A percentile compares a stretch with the other conserved stretches of the same genome.
Evolutionary conservation across 2,113 vertebrate species (phyloP).

Genomic region (zebrafish (Danio rerio)): GRCz12tu NC_133181.1:51051001-51051500

Average conservation of each 20-base stretch:
- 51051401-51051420: neutral
- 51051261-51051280: constrained; percentile 33
- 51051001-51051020: neutral
- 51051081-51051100: constrained; percentile 14
- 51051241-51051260: constrained; percentile 57
- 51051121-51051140: constrained; percentile 52
- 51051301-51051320: constrained; percentile 38
- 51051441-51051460: neutral
- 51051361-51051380: constrained; percentile 31
- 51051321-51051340: constrained; percentile 42
- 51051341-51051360: constrained; percentile 1
- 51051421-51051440: constrained; percentile 1
- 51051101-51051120: constrained; percentile 49
- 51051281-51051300: constrained; percentile 48
- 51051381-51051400: constrained; percentile 27
- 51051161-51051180: constrained; percentile 41
- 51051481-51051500: neutral
- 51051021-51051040: neutral
- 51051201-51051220: constrained; percentile 57
- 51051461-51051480: neutral
- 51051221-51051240: constrained; percentile 55
- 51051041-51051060: neutral
- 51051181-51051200: constrained; percentile 49
- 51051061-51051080: constrained; percentile 19
- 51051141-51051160: constrained; percentile 58